Evolutionary conservation across 2,888 invertebrate species (phyloP).

Genomic region (Aspidiotus rigidus): DNA sequence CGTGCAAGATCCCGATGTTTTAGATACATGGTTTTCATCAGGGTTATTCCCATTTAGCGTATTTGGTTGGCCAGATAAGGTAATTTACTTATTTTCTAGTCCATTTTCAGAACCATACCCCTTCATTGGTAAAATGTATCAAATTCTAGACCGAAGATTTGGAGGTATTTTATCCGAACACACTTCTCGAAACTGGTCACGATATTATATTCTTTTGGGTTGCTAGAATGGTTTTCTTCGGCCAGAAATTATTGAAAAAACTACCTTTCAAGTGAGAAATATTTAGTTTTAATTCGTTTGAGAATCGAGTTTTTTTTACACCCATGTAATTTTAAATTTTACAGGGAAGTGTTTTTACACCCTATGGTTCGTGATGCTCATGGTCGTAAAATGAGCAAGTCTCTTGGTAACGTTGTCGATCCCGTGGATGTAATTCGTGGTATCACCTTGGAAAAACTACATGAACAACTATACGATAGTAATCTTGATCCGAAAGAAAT

Average conservation of each 20-base stretch:
- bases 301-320: not conserved
- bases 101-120: conserved; percentile 3
- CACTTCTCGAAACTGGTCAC: conserved; percentile 90
- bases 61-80: conserved; percentile 92
- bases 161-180: conserved; percentile 80
- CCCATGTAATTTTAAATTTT: conserved; percentile 33
- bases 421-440: conserved; percentile 92
- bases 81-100: conserved; percentile 37
- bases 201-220: conserved; percentile 99
- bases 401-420: conserved; percentile 94
- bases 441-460: conserved; percentile 67
- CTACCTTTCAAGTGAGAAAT: conserved; percentile 70
- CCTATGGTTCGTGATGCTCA: conserved; percentile 96
- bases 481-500: conserved; percentile 81
- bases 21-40: conserved; percentile 99
- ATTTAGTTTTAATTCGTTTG: not conserved
- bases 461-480: conserved; percentile 61
- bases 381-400: conserved; percentile 98
- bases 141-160: conserved; percentile 53
- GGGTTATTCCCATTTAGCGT: conserved; percentile 92
- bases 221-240: conserved; percentile 97
- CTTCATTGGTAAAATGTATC: not conserved
- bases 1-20: conserved; percentile 83
- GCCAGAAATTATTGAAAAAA: conserved; percentile 75
- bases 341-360: conserved; percentile 80